Conservation (phyloP, 2,113 vertebrate species). For the Psittacus erithacus region DNA sequence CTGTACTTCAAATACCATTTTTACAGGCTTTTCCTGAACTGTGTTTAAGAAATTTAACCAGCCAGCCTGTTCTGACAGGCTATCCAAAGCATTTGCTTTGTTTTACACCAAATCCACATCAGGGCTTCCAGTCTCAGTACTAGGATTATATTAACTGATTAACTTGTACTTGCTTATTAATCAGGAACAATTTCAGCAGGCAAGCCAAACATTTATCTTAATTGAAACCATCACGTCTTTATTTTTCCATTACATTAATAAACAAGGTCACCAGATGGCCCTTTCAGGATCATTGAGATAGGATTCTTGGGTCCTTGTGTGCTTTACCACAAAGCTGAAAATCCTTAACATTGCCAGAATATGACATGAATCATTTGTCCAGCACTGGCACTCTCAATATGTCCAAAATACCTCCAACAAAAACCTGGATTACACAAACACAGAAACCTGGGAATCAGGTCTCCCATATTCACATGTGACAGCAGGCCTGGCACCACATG, state of each 20-base stretch:
- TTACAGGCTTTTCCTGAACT: not conserved
- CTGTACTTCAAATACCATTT: not conserved
- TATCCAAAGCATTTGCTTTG: not conserved
- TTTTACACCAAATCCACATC: not conserved
- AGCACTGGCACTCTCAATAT: not conserved
- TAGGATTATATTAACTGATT: slow-evolving; percentile 28
- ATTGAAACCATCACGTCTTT: not conserved
- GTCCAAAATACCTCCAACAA: not conserved
- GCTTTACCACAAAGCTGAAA: not conserved
- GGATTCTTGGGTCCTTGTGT: not conserved
- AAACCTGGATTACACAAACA: not conserved
- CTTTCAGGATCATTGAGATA: not conserved
- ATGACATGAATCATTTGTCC: not conserved
- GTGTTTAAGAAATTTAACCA: not conserved
- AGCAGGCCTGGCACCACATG: not conserved
- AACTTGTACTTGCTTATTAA: slow-evolving; percentile 1
- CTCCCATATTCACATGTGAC: not conserved
- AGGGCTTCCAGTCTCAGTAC: not conserved
- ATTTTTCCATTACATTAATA: slow-evolving; percentile 46
- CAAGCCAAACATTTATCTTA: not conserved
- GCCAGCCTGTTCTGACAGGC: not conserved
- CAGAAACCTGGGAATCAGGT: not conserved
- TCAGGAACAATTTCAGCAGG: not conserved
- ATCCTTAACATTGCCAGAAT: not conserved
- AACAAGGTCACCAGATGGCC: slow-evolving; percentile 35